phyloP scores from a whole-genome alignment of 2,797 vertebrate species.

The Coregonus suidteri region DNA sequence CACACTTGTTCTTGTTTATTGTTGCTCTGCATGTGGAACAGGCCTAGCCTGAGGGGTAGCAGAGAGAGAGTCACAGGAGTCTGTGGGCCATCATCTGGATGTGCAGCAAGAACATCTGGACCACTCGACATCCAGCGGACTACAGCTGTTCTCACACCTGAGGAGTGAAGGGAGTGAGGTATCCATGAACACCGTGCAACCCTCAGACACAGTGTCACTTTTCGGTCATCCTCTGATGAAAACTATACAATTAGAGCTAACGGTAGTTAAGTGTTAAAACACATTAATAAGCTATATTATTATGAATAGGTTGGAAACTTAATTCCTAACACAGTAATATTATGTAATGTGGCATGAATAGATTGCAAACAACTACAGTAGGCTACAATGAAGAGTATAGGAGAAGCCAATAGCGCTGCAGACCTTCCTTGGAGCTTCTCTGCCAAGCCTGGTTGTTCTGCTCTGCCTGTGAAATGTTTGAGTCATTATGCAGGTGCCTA shows the following conservation, averaged over 20 bases:
- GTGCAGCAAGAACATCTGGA: conserved; percentile 31
- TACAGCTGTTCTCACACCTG: conserved; percentile 14
- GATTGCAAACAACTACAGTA: neutral
- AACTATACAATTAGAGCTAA: neutral
- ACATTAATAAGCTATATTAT: neutral
- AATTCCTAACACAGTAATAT: neutral
- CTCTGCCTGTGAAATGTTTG: neutral
- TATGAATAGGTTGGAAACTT: neutral
- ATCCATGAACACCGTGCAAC: conserved; percentile 3
- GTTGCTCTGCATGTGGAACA: conserved; percentile 13
- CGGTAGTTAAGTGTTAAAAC: neutral
- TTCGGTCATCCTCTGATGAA: neutral
- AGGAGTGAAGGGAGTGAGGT: neutral
- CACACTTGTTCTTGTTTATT: conserved; percentile 5
- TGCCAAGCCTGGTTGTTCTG: neutral
- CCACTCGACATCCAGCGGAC: neutral
- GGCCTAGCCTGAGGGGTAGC: neutral
- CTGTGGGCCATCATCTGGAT: conserved; percentile 19
- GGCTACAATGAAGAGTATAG: neutral
- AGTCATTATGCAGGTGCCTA: no score
- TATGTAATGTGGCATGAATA: neutral
- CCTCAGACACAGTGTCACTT: neutral
- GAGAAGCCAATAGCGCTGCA: neutral
- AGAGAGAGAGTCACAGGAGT: neutral
- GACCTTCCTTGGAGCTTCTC: neutral